Percentiles rank a stretch among this genome's conserved stretches.
Evolutionary conservation across 2,113 vertebrate species (phyloP).

Genomic region (Actenoides hombroni): DNA sequence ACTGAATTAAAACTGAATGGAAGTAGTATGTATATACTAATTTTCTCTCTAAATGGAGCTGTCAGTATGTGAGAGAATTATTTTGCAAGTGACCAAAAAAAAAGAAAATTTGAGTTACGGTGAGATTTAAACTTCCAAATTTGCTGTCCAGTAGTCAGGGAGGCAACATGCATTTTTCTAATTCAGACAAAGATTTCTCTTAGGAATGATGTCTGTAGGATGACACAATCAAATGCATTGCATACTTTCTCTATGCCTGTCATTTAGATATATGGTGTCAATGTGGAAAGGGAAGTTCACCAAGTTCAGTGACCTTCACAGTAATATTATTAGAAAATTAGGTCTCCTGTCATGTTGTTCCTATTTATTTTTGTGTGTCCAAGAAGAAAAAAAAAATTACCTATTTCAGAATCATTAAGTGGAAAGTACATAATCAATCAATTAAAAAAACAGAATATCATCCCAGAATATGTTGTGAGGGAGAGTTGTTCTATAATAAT

Average conservation of each 20-base stretch:
- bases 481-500: neutral
- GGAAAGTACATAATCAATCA: neutral
- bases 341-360: neutral
- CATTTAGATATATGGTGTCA: neutral
- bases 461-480: neutral
- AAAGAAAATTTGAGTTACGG: neutral
- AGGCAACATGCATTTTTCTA: neutral
- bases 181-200: neutral
- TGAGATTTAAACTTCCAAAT: neutral
- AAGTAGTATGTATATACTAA: neutral
- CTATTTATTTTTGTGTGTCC: neutral
- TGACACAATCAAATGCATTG: neutral
- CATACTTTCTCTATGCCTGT: neutral
- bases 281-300: neutral
- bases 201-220: neutral
- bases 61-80: neutral
- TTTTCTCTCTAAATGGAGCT: neutral
- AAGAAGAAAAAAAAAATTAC: neutral
- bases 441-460: neutral
- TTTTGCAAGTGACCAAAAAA: neutral
- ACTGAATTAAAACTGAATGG: neutral
- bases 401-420: neutral
- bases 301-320: neutral
- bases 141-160: neutral
- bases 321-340: neutral